Evolutionary conservation across 1,140 invertebrate species (phyloP).

Genomic region (Stenopsyche tienmushanensis): DNA sequence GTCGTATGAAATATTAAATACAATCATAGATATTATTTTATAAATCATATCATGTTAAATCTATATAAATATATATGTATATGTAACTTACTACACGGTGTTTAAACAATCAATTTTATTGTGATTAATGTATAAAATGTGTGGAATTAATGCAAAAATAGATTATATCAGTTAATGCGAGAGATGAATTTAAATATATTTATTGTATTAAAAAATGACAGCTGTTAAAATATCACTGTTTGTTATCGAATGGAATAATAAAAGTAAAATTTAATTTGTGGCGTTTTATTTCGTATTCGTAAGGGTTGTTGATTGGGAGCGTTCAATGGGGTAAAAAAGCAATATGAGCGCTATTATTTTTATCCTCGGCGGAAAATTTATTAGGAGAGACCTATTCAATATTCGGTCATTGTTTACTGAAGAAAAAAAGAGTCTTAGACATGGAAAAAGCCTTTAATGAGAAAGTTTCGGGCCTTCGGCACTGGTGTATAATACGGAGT

Average conservation of each 20-base stretch:
- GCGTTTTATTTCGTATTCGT: no score
- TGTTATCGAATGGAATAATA: conserved; percentile 23
- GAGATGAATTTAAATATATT: conserved; percentile 10
- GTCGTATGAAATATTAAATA: conserved; percentile 2
- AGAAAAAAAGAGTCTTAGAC: no score
- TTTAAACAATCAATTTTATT: conserved; percentile 29
- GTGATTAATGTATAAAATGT: conserved; percentile 9
- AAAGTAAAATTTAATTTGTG: conserved; percentile 12
- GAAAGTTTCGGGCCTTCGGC: no score
- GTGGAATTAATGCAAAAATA: conserved; percentile 7
- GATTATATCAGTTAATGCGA: conserved; percentile 1
- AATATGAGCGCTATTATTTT: no score
- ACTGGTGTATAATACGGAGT: no score
- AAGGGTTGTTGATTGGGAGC: no score
- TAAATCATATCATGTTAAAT: background rate
- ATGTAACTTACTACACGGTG: conserved; percentile 24
- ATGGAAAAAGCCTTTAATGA: no score
- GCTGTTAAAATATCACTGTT: conserved; percentile 12
- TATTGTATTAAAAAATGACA: conserved; percentile 8
- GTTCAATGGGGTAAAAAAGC: no score
- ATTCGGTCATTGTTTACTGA: no score
- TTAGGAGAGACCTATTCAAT: no score
- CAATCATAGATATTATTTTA: background rate
- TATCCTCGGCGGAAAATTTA: no score
- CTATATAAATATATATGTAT: background rate